phyloP scores from a whole-genome alignment of 1,140 invertebrate genomes.

The Eueides isabella region DNA sequence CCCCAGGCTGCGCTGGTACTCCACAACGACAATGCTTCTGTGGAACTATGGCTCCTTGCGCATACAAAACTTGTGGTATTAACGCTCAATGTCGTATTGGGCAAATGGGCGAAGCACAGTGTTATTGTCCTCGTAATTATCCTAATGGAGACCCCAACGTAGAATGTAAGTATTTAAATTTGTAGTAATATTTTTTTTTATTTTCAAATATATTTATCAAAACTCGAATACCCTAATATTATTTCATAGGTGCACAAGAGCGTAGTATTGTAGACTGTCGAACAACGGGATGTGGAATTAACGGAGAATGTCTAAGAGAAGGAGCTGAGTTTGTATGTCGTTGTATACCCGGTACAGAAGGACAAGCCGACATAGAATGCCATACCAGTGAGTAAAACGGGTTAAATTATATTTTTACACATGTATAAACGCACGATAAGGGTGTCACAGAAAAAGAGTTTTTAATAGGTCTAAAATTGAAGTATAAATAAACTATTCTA shows the following conservation, averaged over 20 bases:
- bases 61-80: slow-evolving; percentile 88
- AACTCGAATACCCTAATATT: not conserved
- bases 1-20: slow-evolving; percentile 91
- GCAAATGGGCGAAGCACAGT: slow-evolving; percentile 85
- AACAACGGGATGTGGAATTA: slow-evolving; percentile 90
- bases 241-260: slow-evolving; percentile 84
- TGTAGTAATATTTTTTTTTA: no score
- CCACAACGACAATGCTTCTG: slow-evolving; percentile 90
- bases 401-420: slow-evolving; percentile 49
- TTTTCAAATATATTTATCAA: not conserved
- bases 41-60: slow-evolving; percentile 86
- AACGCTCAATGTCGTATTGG: slow-evolving; percentile 91
- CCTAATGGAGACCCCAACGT: slow-evolving; percentile 92
- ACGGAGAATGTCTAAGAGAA: slow-evolving; percentile 90
- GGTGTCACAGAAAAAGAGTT: slow-evolving; percentile 17
- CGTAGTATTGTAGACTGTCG: slow-evolving; percentile 89
- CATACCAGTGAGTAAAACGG: slow-evolving; percentile 87
- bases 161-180: slow-evolving; percentile 86
- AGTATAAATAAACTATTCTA: not conserved
- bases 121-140: slow-evolving; percentile 91
- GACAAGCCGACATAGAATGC: slow-evolving; percentile 89
- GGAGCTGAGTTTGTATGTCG: slow-evolving; percentile 91
- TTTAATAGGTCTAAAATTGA: not conserved
- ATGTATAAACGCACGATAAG: slow-evolving; percentile 77
- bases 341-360: slow-evolving; percentile 89